These are phyloP conservation scores for Orthonyx spaldingii DNA, from an alignment of 2,113 vertebrate genomes.

Conservation along the genomic window DNA sequence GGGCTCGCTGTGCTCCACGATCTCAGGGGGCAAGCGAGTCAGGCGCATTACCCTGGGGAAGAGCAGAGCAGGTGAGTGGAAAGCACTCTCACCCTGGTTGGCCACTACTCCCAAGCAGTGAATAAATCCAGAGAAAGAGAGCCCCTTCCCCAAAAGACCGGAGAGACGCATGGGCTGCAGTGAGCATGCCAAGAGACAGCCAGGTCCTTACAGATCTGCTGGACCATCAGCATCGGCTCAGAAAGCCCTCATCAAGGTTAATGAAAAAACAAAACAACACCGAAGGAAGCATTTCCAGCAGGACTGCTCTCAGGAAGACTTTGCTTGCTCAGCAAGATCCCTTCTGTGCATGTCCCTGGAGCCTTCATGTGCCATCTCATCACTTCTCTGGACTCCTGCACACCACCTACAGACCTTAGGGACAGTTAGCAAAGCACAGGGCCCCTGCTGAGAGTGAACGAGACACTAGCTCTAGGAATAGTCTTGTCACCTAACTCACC, in stretches of 20 bases:
- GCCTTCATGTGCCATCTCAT: conserved; percentile 15
- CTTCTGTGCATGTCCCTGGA: conserved; percentile 21
- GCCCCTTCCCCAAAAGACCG: conserved; percentile 2
- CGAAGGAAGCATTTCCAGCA: not conserved
- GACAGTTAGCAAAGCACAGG: conserved; percentile 47
- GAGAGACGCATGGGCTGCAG: not conserved
- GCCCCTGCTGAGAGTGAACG: not conserved
- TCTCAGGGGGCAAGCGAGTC: conserved; percentile 83
- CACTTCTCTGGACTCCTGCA: conserved; percentile 33
- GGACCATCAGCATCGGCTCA: not conserved
- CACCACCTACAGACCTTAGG: conserved; percentile 31
- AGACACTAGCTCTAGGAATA: conserved; percentile 52
- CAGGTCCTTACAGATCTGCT: not conserved
- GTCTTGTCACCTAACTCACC: conserved; percentile 58
- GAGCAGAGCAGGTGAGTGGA: not conserved
- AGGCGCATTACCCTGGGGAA: conserved; percentile 83
- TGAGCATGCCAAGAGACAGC: not conserved
- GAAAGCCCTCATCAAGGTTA: not conserved
- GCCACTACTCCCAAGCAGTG: not conserved
- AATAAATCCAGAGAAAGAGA: conserved; percentile 1
- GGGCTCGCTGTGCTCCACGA: conserved; percentile 92
- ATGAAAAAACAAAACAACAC: not conserved
- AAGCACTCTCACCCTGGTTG: not conserved
- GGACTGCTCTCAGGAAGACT: conserved; percentile 14
- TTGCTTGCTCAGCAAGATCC: conserved; percentile 19